Percentiles rank a stretch among this genome's conserved stretches.
Conservation (phyloP, 92 coral and sea anemone genomes). For the Parazoanthus swiftii region DNA sequence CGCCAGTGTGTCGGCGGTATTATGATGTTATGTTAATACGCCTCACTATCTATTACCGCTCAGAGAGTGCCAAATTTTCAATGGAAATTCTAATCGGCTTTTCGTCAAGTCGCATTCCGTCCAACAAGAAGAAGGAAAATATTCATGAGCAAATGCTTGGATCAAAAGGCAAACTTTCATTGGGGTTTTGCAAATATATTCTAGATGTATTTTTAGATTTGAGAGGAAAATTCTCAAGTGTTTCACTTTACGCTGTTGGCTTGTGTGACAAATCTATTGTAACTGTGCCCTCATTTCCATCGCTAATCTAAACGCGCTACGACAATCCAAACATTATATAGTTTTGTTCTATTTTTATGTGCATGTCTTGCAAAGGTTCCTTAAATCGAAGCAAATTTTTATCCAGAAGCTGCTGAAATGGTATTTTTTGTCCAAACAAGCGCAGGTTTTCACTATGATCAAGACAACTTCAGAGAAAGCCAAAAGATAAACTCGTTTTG, state of each 20-base stretch:
- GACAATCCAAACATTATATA: not conserved
- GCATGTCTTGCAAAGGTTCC: not conserved
- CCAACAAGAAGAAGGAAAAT: conserved; percentile 14
- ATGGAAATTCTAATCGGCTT: conserved; percentile 43
- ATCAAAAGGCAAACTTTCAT: not conserved
- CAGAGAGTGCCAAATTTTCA: conserved; percentile 42
- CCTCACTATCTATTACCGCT: conserved; percentile 38
- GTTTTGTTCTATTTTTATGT: conserved; percentile 10
- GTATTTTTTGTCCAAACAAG: not conserved
- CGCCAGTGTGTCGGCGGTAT: conserved; percentile 92
- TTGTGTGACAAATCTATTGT: conserved; percentile 41
- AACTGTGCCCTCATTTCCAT: conserved; percentile 23
- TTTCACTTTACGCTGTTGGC: not conserved
- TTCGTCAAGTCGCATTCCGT: conserved; percentile 14
- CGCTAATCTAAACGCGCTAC: conserved; percentile 19
- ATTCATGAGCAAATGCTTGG: not conserved
- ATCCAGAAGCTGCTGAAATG: not conserved
- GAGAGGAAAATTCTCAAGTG: not conserved
- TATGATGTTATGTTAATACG: conserved; percentile 53
- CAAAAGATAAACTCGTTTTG: not conserved
- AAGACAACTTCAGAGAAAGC: not conserved
- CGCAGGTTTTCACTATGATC: not conserved
- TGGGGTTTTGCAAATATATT: conserved; percentile 22
- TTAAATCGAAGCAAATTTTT: not conserved
- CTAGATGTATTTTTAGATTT: not conserved